Base-by-base conservation (phyloP, 2,888 invertebrate species). In the Agriopis marginaria region DNA sequence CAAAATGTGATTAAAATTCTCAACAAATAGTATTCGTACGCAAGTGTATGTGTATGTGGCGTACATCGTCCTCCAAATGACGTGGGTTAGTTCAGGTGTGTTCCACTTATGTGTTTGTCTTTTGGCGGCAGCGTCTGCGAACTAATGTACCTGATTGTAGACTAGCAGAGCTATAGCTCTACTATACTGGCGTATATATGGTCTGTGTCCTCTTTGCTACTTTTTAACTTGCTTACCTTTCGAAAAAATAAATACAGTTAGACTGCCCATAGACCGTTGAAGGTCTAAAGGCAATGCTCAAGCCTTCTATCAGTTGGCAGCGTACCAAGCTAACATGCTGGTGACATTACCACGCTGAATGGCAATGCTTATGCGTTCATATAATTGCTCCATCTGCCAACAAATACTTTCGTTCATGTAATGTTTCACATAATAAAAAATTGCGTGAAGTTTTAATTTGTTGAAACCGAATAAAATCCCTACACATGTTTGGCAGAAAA, bases 31-130 rank as follows among this genome's bases (percentile, higher is more conserved):
- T 23, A 45, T 45, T 58, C 8, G 50, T 47, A 58, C 47, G 60
- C 61, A 66, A 54, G 45, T 66, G 11, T n/a, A 44, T 63, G 9
- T 54, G 63, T 67, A 50, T 54, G 64, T 63, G 45, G 54, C 58
- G 54, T 64, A 60, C 66, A 68, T 68, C 77, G 82, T 84, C 83
- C 85, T 84, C 82, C 75, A 80, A 81, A 75, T 87, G 88, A 87
- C 86, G 87, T 86, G 40, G 72, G 81, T 92, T 88, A 84, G 82
- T 76, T 83, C 93, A 92, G 89, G 84, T 93, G 92, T 81, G 92
- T 75, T 83, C 92, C 81, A 91, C 81, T 89, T 90, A 84, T 76
- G 72, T 86, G 79, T 86, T 85, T 86, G 79, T 79, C 76, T 76
- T 77, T 49, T 77, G 68, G 70, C 77, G 77, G 68, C 66, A 56